A percentile compares a stretch with the other conserved stretches of the same genome.
Conservation (phyloP, 1,140 invertebrate genomes). For the Pygmarrhopalites habei region DNA sequence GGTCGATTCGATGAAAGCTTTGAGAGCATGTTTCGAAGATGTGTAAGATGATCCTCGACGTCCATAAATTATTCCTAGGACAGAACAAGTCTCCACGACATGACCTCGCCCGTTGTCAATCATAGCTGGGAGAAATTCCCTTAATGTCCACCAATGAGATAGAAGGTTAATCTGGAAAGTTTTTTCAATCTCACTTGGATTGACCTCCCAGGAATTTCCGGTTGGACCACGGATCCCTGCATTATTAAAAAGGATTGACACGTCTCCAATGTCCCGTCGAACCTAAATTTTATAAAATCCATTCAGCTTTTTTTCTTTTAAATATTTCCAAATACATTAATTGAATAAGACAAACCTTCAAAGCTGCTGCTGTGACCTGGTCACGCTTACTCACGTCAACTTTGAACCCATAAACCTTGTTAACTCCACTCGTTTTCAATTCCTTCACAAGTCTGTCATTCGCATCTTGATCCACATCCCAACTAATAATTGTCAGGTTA, state of each 20-base stretch:
- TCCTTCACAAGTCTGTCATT: too few relatives aligned
- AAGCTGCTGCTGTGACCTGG: too few relatives aligned
- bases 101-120: background rate
- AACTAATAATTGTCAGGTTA: too few relatives aligned
- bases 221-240: background rate
- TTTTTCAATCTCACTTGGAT: background rate
- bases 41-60: background rate
- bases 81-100: background rate
- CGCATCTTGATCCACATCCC: too few relatives aligned
- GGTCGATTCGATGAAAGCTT: too few relatives aligned
- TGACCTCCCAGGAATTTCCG: background rate
- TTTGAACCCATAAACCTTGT: too few relatives aligned
- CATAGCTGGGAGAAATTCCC: slow-evolving; percentile 3
- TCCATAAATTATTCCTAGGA: background rate
- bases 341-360: too few relatives aligned
- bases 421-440: too few relatives aligned
- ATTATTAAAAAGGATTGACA: slow-evolving; percentile 1
- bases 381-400: too few relatives aligned
- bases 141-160: background rate
- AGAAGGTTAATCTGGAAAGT: background rate
- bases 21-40: background rate
- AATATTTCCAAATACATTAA: too few relatives aligned
- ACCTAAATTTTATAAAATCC: too few relatives aligned
- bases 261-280: background rate
- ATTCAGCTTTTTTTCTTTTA: too few relatives aligned